These are phyloP conservation scores for Myotis myotis DNA, from an alignment of 2,797 vertebrate genomes.

Conservation along the genomic window DNA sequence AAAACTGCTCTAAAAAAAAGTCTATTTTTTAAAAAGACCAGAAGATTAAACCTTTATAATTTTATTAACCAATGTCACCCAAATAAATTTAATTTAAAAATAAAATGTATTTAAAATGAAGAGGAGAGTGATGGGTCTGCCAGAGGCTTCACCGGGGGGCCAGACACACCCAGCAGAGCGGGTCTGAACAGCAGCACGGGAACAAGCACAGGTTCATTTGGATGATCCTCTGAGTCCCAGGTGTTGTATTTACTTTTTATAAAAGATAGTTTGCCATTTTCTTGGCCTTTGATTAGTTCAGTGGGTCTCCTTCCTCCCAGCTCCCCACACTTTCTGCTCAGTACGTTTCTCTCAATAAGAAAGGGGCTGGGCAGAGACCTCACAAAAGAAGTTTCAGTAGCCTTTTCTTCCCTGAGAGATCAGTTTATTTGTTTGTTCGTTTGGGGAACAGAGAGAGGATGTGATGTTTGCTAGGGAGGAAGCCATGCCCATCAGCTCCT, in stretches of 20 bases:
- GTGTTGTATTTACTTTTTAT: neutral
- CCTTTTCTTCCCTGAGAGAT: neutral
- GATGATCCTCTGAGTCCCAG: neutral
- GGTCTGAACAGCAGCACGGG: neutral
- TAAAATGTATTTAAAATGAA: neutral
- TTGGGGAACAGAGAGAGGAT: neutral
- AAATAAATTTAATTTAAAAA: neutral
- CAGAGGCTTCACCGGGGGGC: neutral
- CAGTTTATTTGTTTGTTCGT: neutral
- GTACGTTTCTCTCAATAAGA: neutral
- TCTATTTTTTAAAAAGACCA: neutral
- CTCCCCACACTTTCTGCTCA: neutral
- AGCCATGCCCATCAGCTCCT: neutral
- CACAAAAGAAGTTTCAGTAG: neutral
- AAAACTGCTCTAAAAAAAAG: neutral
- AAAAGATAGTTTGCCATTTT: neutral
- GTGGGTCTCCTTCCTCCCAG: neutral
- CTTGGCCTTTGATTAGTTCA: neutral
- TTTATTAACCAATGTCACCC: neutral
- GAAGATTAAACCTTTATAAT: no score
- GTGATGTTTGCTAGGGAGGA: neutral
- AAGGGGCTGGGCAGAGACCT: neutral
- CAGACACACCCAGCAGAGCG: neutral
- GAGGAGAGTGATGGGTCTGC: neutral
- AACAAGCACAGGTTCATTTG: neutral